Conservation (phyloP, 2,888 invertebrate species). For the Eristalis intricaria region DNA sequence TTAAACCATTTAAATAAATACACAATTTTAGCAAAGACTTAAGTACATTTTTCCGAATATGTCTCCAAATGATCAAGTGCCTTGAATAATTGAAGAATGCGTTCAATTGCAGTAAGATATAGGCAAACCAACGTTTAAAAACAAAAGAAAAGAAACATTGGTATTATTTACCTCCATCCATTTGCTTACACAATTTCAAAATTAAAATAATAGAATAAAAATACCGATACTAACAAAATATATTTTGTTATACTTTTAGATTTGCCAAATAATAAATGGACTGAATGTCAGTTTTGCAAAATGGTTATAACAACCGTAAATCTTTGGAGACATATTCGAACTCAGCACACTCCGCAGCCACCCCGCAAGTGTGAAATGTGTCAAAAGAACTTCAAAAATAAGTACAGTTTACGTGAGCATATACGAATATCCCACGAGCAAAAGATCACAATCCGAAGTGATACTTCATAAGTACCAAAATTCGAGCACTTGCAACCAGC, state of each 20-base stretch:
- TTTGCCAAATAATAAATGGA: conserved; percentile 82
- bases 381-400: conserved; percentile 82
- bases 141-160: neutral
- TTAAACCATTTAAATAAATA: neutral
- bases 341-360: conserved; percentile 81
- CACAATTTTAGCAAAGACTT: neutral
- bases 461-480: conserved; percentile 57
- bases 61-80: conserved; percentile 79
- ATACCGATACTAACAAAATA: conserved; percentile 71
- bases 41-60: conserved; percentile 77
- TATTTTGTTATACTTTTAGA: conserved; percentile 81
- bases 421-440: conserved; percentile 81
- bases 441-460: conserved; percentile 75
- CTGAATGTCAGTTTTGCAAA: conserved; percentile 82
- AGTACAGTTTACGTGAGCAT: conserved; percentile 81
- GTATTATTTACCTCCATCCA: conserved; percentile 4
- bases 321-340: conserved; percentile 82
- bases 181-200: conserved; percentile 21
- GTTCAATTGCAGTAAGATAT: conserved; percentile 14
- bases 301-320: conserved; percentile 82
- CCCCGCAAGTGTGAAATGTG: conserved; percentile 81
- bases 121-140: conserved; percentile 21
- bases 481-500: conserved; percentile 56
- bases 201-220: conserved; percentile 53
- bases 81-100: neutral